Evolutionary conservation across 2,113 vertebrate genomes (phyloP), one percentile per base, ranked within the genome.

Genomic region (Genyomyrus donnyi): DNA sequence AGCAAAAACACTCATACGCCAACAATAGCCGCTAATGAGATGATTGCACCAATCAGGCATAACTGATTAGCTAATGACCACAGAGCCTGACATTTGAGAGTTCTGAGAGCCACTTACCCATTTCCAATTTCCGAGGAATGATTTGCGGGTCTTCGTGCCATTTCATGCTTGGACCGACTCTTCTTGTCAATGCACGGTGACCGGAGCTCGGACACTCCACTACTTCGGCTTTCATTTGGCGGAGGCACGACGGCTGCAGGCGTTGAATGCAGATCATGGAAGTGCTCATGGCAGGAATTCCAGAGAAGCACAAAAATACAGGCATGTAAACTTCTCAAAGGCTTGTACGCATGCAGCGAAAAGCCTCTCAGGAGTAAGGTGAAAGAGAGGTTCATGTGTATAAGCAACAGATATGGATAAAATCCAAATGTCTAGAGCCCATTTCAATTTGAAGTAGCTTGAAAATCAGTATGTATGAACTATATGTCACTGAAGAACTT

Each of bases 51-150:
- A 77, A 88, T 85, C 89, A 88, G 88, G 62, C 66, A 49, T 53
- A 48, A 56, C 66, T 50, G 21, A 91, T 90, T 88, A 88, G 56
- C 53, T 77, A 88, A 92, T 91, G 90, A 88, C 10, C 15, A 48
- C 77, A 84, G 85, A 80, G 52, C 77, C 83, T 42, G 89, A 66
- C 74, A 53, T 52, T 53, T 17, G 19, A 24, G 45, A 90, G 88
- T 62, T 53, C 21, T 17, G n/a, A 56, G 85, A 31, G 10, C n/a
- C 49, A 58, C 52, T 88, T 45, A 58, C 17, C 35, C 21, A 13
- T 56, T 56, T 58, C 5, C 52, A 17, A 9, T 58, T 88, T 2
- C 7, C 42, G 31, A 88, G 7, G 39, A 56, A 86, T 45, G 42
- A 83, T 83, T 9, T 58, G 24, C 56, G 0, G 21, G 2, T 15